phyloP scores from a whole-genome alignment of 1,140 invertebrate species.

The Reticulitermes speratus region DNA sequence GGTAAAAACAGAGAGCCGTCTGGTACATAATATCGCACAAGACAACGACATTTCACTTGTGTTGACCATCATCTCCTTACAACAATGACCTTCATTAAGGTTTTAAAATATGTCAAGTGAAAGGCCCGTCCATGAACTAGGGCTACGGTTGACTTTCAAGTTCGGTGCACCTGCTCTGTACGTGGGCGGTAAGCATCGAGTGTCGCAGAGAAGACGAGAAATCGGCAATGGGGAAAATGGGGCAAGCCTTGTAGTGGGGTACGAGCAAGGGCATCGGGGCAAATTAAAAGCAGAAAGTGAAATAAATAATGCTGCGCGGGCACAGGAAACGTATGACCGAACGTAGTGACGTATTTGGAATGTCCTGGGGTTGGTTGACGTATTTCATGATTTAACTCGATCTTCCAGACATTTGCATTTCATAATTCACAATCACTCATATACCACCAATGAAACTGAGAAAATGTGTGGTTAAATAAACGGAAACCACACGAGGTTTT shows the following conservation, averaged over 20 bases:
- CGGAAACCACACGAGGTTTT: no score
- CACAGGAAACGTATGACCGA: no score
- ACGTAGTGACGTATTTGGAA: no score
- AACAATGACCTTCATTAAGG: neutral
- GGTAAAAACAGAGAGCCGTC: no score
- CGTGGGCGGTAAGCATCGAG: neutral
- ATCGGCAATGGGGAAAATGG: neutral
- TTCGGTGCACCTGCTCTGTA: neutral
- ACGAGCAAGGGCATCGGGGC: neutral
- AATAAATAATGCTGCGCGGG: neutral
- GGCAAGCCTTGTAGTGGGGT: neutral
- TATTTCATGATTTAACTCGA: no score
- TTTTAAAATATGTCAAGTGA: constrained; percentile 14
- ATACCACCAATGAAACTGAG: no score
- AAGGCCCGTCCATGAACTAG: neutral
- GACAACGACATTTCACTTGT: neutral
- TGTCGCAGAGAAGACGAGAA: neutral
- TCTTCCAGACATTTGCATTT: no score
- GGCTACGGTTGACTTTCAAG: neutral
- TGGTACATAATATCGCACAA: neutral
- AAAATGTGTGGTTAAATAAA: no score
- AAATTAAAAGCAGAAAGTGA: neutral
- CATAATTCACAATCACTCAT: no score
- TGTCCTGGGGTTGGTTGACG: no score
- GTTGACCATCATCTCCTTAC: neutral